Evolutionary conservation across 2,888 invertebrate species (phyloP), one percentile per base, ranked within the genome.

Genomic region (Spisula solida): DNA sequence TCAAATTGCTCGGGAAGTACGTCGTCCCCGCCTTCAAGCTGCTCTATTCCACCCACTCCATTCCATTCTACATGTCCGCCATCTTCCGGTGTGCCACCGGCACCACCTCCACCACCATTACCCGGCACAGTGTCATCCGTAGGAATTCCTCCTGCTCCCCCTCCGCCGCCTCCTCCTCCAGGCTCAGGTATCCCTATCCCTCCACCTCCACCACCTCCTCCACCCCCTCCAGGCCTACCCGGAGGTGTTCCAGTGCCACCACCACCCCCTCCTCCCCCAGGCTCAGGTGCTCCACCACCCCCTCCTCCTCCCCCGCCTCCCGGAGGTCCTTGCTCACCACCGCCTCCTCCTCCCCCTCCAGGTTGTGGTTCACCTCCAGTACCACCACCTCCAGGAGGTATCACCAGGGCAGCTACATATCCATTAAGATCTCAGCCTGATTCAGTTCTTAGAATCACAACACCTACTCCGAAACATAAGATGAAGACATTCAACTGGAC

Each of bases 401-500:
- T 84, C 48, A 48, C 82, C 18, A 78, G 88, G 48, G 75, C 90
- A 34, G 55, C 85, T 60, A 89, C 91, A 12, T 89, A 83, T 86
- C 91, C 91, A 81, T 29, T 88, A 41, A 75, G 91, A 79, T 91
- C 56, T 82, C 90, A 86, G 78, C 93, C 88, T 20, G 85, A 88
- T 82, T 56, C 90, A 81, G 81, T 92, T 29, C 91, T 90, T 75
- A 91, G 90, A 25, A 93, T 95, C 86, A 89, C 92, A 95, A 99
- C 98, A 0, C 99, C 99, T 0, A 98, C 98, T 89, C 99, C 99
- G n/a, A 98, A 98, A 96, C 98, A 98, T 48, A 99, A 99, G 97
- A 99, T 99, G 99, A 99, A 99, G 97, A 99, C 99, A 0, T 98
- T 99, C 92, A 99, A 99, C 96, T 99, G 99, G 99, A 98, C 98